Evolutionary conservation across 2,797 vertebrate genomes (phyloP), one percentile per base, ranked within the genome.

Genomic region (Chiloscyllium punctatum): DNA sequence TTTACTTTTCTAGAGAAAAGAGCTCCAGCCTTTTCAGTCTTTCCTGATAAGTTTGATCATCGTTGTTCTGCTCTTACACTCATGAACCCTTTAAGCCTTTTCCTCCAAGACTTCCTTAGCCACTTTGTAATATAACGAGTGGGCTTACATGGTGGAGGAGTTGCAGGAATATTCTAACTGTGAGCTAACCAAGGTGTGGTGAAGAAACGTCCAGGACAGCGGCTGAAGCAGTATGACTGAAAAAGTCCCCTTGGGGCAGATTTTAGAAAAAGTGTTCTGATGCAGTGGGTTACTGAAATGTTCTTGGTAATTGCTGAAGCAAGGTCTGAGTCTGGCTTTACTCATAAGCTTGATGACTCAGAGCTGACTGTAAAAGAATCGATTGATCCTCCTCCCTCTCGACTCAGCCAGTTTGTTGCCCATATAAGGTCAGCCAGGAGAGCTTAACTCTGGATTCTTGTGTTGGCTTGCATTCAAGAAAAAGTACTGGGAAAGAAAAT

Each of bases 391-490:
- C 92, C 92, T 72, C 23, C 16, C 42, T 94, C n/a, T 94, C n/a
- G 72, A 95, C 95, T 82, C 95, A 66, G 74, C 15, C 69, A 95
- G 37, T 25, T 95, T 27, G 30, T 37, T 95, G 95, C 74, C 95
- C 77, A 33, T 95, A 95, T 95, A 95, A 82, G 95, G 95, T 23
- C 51, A 16, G 11, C 33, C 68, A 62, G 51, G 25, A 84, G n/a
- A 62, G 95, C 48, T 37, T 48, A 37, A 33, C 57, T 91, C 88
- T 33, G 53, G 87, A 90, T 90, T 33, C 87, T 90, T 62, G 53
- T 66, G 53, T 16, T 90, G 62, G 53, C 88, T n/a, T 33, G 23
- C 16, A 9, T 91, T 91, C 62, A 91, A 91, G 33, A 91, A 42
- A 82, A 66, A 66, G 4, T 21, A 66, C 33, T 37, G 57, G 51